Evolutionary conservation across 1,140 invertebrate species (phyloP).

Genomic region (Papilio machaon): DNA sequence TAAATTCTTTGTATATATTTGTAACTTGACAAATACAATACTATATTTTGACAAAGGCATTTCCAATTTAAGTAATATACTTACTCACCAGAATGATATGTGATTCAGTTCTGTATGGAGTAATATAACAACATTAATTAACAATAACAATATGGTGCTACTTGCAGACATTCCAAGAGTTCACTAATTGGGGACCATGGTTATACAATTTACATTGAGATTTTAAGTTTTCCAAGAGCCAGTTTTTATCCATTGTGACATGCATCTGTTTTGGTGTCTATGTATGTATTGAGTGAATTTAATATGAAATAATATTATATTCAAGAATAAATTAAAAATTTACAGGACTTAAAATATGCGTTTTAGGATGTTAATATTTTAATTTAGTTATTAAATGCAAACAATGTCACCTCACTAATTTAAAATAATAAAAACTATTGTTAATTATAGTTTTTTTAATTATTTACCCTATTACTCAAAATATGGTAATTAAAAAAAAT

Average conservation of each 20-base stretch:
- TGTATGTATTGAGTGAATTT: neutral
- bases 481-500: neutral
- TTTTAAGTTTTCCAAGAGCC: neutral
- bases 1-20: neutral
- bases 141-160: conserved; percentile 15
- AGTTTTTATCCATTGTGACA: neutral
- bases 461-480: neutral
- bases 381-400: neutral
- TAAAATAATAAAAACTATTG: neutral
- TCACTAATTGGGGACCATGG: neutral
- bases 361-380: neutral
- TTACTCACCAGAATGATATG: neutral
- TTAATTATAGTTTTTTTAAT: neutral
- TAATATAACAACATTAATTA: neutral
- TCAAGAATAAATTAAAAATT: neutral
- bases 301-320: neutral
- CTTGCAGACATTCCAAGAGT: neutral
- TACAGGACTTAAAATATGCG: neutral
- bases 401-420: neutral
- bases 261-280: neutral
- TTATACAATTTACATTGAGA: conserved; percentile 1
- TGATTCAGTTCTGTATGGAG: neutral
- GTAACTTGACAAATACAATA: neutral
- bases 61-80: neutral
- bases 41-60: neutral